Evolutionary conservation across 2,797 vertebrate genomes (phyloP).

Genomic region (Malurus splendens): DNA sequence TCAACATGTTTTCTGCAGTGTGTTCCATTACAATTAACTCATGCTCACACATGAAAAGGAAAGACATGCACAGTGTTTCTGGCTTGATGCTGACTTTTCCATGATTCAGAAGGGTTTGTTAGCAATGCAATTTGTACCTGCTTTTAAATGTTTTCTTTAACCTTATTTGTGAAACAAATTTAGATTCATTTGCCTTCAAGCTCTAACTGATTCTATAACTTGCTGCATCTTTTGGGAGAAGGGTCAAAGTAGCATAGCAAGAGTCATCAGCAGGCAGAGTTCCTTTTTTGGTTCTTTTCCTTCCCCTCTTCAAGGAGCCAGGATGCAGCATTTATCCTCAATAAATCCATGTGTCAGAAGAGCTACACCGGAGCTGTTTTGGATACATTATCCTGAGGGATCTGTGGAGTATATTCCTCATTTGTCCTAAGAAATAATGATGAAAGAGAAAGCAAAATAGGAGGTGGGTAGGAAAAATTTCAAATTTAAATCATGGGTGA

Average conservation of each 20-base stretch:
- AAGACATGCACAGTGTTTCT: neutral
- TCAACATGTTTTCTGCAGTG: neutral
- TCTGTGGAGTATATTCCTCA: neutral
- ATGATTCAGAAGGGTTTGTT: neutral
- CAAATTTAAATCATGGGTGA: neutral
- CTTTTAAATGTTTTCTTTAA: conserved; percentile 29
- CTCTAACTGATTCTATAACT: neutral
- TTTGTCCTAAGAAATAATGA: neutral
- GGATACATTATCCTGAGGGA: neutral
- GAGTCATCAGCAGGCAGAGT: neutral
- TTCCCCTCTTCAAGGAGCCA: neutral
- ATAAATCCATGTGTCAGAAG: neutral
- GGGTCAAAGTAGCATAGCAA: neutral
- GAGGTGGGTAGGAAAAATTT: neutral
- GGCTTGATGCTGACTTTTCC: neutral
- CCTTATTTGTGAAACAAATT: conserved; percentile 25
- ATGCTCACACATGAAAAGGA: neutral
- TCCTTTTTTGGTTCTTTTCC: neutral
- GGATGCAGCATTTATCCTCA: neutral
- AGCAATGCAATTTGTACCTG: neutral
- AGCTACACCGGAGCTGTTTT: neutral
- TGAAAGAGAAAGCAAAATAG: neutral
- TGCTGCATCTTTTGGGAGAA: neutral
- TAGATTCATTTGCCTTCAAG: neutral
- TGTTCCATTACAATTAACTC: neutral